Conservation (phyloP, 2,113 vertebrate species). For the Chelonoidis abingdonii region DNA sequence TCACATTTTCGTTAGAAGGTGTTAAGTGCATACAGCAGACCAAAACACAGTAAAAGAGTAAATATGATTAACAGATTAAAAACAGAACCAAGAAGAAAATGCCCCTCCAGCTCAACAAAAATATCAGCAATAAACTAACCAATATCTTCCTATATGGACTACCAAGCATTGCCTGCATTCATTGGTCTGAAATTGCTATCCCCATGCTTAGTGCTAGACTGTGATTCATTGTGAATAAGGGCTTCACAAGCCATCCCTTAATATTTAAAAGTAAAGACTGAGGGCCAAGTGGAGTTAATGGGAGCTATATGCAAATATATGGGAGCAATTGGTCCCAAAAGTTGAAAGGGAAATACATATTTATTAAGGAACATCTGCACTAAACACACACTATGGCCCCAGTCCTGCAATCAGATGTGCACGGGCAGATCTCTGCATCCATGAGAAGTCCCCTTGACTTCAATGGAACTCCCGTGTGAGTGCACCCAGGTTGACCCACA, state of each 20-base stretch:
- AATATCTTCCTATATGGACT: background rate
- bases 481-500: background rate
- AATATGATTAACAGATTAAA: background rate
- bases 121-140: background rate
- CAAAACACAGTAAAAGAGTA: background rate
- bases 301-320: background rate
- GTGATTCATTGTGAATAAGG: background rate
- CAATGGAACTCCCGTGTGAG: background rate
- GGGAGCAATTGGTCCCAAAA: background rate
- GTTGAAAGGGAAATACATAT: background rate
- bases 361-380: background rate
- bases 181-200: background rate
- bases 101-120: background rate
- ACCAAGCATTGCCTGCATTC: background rate
- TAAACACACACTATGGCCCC: background rate
- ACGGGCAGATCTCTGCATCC: background rate
- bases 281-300: background rate
- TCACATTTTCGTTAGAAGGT: background rate
- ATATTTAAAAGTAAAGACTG: background rate
- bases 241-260: background rate
- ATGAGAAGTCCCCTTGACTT: background rate
- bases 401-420: background rate
- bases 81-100: slow-evolving; percentile 14
- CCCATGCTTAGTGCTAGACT: background rate
- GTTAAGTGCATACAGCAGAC: background rate